Evolutionary conservation across 1,140 invertebrate genomes (phyloP).

Genomic region (Drosophila simulans): DNA sequence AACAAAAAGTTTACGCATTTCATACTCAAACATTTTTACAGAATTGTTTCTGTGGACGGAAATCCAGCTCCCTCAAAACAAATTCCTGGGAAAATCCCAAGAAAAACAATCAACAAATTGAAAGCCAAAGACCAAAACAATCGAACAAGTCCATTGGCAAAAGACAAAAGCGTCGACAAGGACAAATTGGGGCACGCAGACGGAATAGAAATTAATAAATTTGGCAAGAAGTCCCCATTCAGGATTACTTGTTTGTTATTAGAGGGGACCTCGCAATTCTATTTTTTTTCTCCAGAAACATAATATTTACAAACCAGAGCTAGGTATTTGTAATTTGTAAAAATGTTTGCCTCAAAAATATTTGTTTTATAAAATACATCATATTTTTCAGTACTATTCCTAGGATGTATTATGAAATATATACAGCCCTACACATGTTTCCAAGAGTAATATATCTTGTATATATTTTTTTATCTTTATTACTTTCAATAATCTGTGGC

Average conservation of each 20-base stretch:
- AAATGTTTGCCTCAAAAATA: too few relatives aligned
- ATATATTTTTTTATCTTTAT: background rate
- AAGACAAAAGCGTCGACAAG: conserved; percentile 45
- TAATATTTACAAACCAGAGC: too few relatives aligned
- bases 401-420: too few relatives aligned
- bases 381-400: too few relatives aligned
- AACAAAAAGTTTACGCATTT: conserved; percentile 30
- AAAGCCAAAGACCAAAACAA: conserved; percentile 71
- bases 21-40: conserved; percentile 39
- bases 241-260: background rate
- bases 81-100: conserved; percentile 37
- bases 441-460: background rate
- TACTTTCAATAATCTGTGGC: conserved; percentile 11
- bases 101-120: conserved; percentile 79
- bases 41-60: conserved; percentile 8
- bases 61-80: conserved; percentile 4
- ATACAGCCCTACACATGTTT: background rate
- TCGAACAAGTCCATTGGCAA: conserved; percentile 55
- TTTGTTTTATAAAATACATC: too few relatives aligned
- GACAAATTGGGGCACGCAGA: conserved; percentile 70
- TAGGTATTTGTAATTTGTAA: too few relatives aligned
- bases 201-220: conserved; percentile 82
- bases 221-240: conserved; percentile 20
- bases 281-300: background rate
- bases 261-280: background rate